Percentiles rank a stretch among this genome's conserved stretches.
Evolutionary conservation across 2,113 vertebrate genomes (phyloP).

Genomic region (Myiopsitta monachus): DNA sequence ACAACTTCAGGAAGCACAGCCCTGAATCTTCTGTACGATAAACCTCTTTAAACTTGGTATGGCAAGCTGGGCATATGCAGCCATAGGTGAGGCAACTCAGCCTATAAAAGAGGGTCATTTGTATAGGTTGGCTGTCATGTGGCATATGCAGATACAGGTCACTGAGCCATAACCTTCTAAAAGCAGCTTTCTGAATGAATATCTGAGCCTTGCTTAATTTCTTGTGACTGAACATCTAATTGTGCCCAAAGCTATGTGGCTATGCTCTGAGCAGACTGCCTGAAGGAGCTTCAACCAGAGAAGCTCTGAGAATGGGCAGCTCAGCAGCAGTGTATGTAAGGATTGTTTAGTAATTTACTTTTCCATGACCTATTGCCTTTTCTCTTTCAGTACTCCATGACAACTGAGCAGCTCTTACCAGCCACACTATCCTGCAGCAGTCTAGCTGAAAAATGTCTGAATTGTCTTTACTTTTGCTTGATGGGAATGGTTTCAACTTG

Average conservation of each 20-base stretch:
- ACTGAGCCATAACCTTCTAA: background rate
- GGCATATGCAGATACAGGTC: background rate
- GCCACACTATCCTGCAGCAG: background rate
- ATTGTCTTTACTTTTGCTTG: background rate
- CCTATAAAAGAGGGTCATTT: background rate
- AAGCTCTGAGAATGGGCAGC: background rate
- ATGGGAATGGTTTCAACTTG: background rate
- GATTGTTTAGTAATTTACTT: background rate
- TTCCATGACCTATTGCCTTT: background rate
- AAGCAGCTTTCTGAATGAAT: background rate
- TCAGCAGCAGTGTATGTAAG: background rate
- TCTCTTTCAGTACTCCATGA: background rate
- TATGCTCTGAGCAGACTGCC: background rate
- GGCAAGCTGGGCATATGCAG: fast-evolving
- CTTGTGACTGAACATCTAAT: background rate
- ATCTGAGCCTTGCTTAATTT: background rate
- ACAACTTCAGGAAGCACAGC: background rate
- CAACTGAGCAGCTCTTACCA: background rate
- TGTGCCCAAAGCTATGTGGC: background rate
- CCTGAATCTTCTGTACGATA: background rate
- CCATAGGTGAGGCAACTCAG: background rate
- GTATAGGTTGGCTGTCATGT: background rate
- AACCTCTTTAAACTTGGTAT: background rate
- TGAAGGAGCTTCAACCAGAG: background rate
- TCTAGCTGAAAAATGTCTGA: background rate